Evolutionary conservation across 2,888 invertebrate species (phyloP).

Genomic region (Eudemis profundana): DNA sequence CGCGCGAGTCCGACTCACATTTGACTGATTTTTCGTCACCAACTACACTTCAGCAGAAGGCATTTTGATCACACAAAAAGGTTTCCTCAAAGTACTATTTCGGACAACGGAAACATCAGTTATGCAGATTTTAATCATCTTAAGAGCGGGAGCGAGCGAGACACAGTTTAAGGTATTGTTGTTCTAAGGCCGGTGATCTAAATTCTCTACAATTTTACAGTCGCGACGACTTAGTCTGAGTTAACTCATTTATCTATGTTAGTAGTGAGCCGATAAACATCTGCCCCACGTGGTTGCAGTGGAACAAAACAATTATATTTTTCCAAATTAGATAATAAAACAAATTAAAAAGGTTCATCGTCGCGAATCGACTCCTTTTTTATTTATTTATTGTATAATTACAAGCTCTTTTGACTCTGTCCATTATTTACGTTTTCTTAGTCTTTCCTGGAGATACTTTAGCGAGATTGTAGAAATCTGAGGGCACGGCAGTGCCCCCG

Average conservation of each 20-base stretch:
- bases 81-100: slow-evolving; percentile 17
- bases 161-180: slow-evolving; percentile 51
- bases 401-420: too few relatives aligned
- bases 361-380: too few relatives aligned
- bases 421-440: too few relatives aligned
- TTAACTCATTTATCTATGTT: slow-evolving; percentile 13
- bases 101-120: slow-evolving; percentile 56
- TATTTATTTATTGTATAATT: too few relatives aligned
- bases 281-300: background rate
- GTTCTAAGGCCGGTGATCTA: slow-evolving; percentile 50
- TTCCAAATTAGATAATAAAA: background rate
- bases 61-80: slow-evolving; percentile 23
- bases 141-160: slow-evolving; percentile 63
- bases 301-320: background rate
- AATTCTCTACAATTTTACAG: slow-evolving; percentile 21
- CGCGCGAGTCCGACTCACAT: too few relatives aligned
- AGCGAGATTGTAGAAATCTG: too few relatives aligned
- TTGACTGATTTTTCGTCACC: background rate
- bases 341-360: too few relatives aligned
- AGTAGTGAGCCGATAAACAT: slow-evolving; percentile 3
- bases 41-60: background rate
- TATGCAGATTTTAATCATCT: slow-evolving; percentile 74
- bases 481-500: too few relatives aligned
- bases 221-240: background rate
- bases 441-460: too few relatives aligned